Evolutionary conservation across 2,888 invertebrate genomes (phyloP).

Genomic region (Nasonovia ribisnigri): DNA sequence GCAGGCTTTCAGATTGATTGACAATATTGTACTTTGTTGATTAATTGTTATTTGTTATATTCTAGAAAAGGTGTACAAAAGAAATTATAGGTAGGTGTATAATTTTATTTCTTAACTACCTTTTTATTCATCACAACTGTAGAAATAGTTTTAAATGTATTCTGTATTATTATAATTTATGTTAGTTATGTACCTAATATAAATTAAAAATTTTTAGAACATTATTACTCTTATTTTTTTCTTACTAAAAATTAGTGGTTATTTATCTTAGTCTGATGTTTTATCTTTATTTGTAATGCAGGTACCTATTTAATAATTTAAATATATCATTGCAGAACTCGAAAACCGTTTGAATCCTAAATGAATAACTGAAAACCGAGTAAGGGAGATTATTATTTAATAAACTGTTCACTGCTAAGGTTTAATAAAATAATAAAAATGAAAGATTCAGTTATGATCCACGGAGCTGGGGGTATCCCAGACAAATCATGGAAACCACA

Average conservation of each 20-base stretch:
- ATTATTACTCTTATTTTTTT: background rate
- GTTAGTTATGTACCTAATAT: too few species aligned
- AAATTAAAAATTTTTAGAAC: too few species aligned
- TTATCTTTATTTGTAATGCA: background rate
- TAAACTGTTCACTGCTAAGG: background rate
- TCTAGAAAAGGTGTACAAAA: background rate
- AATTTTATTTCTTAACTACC: background rate
- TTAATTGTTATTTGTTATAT: background rate
- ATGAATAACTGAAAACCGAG: background rate
- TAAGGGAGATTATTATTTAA: background rate
- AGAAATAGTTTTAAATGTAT: background rate
- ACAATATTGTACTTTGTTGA: background rate
- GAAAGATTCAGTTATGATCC: slow-evolving; percentile 60
- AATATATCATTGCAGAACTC: background rate
- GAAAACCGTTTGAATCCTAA: background rate
- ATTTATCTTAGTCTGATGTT: background rate
- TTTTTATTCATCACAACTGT: background rate
- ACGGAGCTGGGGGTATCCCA: slow-evolving; percentile 76
- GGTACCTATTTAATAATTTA: background rate
- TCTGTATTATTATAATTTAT: too few species aligned
- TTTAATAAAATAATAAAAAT: slow-evolving; percentile 25
- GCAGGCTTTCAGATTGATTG: background rate
- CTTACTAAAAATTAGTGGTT: background rate
- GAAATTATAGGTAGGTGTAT: background rate
- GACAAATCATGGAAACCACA: slow-evolving; percentile 93